A percentile compares a stretch with the other conserved stretches of the same genome.
Conservation (phyloP, 2,888 invertebrate species). For the Formica aserva region DNA sequence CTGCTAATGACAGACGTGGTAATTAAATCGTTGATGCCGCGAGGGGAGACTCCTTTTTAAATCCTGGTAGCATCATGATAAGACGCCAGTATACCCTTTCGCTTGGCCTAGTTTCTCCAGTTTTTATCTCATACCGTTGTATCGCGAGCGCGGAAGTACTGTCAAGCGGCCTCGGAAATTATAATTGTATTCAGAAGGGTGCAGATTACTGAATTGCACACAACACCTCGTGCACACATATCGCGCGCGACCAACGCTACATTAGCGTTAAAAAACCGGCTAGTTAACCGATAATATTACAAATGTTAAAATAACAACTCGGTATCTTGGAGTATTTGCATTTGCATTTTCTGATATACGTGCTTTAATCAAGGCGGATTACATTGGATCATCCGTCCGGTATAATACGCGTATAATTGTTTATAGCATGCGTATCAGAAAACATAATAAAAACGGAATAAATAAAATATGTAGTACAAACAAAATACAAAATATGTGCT, state of each 20-base stretch:
- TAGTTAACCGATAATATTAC: slow-evolving; percentile 29
- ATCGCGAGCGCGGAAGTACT: slow-evolving; percentile 80
- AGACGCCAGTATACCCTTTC: slow-evolving; percentile 63
- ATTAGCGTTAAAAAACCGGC: slow-evolving; percentile 15
- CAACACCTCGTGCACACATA: slow-evolving; percentile 61
- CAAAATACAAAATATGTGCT: background rate
- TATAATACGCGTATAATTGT: background rate
- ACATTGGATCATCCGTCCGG: background rate
- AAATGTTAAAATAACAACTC: slow-evolving; percentile 1
- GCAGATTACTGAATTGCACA: slow-evolving; percentile 68
- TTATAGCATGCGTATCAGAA: background rate
- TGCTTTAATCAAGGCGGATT: background rate
- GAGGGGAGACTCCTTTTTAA: slow-evolving; percentile 71
- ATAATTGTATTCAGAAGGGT: slow-evolving; percentile 73
- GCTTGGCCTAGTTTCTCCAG: slow-evolving; percentile 74
- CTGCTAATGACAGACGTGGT: background rate
- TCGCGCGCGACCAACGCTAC: slow-evolving; percentile 46
- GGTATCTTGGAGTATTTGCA: slow-evolving; percentile 37
- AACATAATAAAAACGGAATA: background rate
- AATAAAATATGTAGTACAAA: slow-evolving; percentile 38
- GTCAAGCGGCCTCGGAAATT: slow-evolving; percentile 70
- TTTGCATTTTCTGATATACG: slow-evolving; percentile 8
- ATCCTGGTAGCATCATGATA: slow-evolving; percentile 71
- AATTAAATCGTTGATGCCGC: slow-evolving; percentile 13
- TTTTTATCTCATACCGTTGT: slow-evolving; percentile 75